A percentile compares a stretch with the other conserved stretches of the same genome.
These are phyloP conservation scores for Ophion ventricosus DNA, from an alignment of 2,888 invertebrate genomes.

Conservation along the genomic window DNA sequence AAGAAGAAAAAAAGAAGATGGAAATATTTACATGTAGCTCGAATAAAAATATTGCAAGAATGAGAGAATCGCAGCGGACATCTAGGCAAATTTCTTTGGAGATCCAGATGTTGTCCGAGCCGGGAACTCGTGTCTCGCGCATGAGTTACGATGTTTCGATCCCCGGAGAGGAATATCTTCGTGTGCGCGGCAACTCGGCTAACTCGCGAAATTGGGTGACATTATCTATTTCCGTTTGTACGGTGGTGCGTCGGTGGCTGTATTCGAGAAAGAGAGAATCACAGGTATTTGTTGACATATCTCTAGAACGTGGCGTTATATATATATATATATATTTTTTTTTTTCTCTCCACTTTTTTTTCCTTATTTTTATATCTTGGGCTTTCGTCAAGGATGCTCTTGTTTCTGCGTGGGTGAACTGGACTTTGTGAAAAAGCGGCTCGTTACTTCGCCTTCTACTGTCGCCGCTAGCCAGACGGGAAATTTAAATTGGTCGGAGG, in stretches of 20 bases:
- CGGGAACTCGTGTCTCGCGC: conserved; percentile 8
- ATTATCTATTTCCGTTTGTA: conserved; percentile 70
- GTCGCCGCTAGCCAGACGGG: conserved; percentile 24
- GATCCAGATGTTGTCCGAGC: conserved; percentile 37
- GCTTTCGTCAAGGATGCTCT: conserved; percentile 49
- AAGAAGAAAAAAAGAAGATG: neutral
- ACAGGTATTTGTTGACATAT: conserved; percentile 70
- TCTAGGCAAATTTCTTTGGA: conserved; percentile 19
- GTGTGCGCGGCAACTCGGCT: conserved; percentile 7
- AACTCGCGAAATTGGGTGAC: conserved; percentile 69
- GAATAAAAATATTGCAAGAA: conserved; percentile 36
- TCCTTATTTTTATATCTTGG: conserved; percentile 40
- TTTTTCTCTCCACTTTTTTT: conserved; percentile 32
- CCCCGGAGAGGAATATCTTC: conserved; percentile 42
- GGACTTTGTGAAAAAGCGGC: conserved; percentile 50
- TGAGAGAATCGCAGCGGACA: neutral
- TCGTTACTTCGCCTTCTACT: conserved; percentile 46
- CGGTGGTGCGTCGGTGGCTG: conserved; percentile 10
- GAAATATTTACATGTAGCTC: neutral
- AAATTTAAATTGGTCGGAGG: conserved; percentile 48
- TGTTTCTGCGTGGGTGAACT: conserved; percentile 59
- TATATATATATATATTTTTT: no score
- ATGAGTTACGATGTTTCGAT: conserved; percentile 46
- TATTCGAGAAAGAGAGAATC: conserved; percentile 53
- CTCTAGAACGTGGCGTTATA: conserved; percentile 56